Percentiles rank a stretch among this genome's conserved stretches.
Evolutionary conservation across 2,113 vertebrate genomes (phyloP).

Genomic region (Toxotes jaculatrix): DNA sequence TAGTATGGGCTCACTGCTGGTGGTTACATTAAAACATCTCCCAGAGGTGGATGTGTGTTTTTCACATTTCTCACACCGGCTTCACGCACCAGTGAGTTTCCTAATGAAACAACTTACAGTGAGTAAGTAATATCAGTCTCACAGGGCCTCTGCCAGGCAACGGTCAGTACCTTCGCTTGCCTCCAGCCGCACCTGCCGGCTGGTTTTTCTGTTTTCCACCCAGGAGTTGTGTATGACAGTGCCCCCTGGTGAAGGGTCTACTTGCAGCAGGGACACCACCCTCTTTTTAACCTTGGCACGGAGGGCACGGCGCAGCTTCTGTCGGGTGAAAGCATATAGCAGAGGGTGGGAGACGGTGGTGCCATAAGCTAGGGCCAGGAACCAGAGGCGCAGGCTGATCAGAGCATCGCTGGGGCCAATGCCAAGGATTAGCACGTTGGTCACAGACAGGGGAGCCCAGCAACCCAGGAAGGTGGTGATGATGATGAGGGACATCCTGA

Average conservation of each 20-base stretch:
- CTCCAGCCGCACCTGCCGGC: constrained; percentile 77
- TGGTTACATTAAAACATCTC: constrained; percentile 56
- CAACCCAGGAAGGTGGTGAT: constrained; percentile 85
- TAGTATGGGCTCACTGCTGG: constrained; percentile 41
- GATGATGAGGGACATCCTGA: constrained; percentile 86
- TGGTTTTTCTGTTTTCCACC: constrained; percentile 81
- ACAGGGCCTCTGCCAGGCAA: constrained; percentile 84
- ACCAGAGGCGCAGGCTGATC: constrained; percentile 85
- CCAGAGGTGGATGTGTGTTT: constrained; percentile 64
- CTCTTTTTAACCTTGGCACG: constrained; percentile 84
- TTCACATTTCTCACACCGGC: constrained; percentile 26
- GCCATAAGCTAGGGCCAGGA: constrained; percentile 85
- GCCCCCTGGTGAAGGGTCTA: constrained; percentile 81
- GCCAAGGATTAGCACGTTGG: constrained; percentile 86
- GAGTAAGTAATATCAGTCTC: constrained; percentile 60
- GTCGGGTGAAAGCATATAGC: constrained; percentile 86
- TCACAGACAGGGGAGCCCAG: constrained; percentile 85
- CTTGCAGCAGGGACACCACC: constrained; percentile 85
- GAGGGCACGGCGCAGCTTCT: constrained; percentile 85
- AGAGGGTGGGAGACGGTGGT: constrained; percentile 85
- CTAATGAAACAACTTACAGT: constrained; percentile 27
- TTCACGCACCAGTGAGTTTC: constrained; percentile 49
- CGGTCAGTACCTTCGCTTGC: constrained; percentile 83
- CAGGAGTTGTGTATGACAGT: constrained; percentile 84
- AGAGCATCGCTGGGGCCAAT: constrained; percentile 82